A percentile compares a stretch with the other conserved stretches of the same genome.
These are phyloP conservation scores for Vireo altiloquus DNA, from an alignment of 2,113 vertebrate species.

Conservation along the genomic window DNA sequence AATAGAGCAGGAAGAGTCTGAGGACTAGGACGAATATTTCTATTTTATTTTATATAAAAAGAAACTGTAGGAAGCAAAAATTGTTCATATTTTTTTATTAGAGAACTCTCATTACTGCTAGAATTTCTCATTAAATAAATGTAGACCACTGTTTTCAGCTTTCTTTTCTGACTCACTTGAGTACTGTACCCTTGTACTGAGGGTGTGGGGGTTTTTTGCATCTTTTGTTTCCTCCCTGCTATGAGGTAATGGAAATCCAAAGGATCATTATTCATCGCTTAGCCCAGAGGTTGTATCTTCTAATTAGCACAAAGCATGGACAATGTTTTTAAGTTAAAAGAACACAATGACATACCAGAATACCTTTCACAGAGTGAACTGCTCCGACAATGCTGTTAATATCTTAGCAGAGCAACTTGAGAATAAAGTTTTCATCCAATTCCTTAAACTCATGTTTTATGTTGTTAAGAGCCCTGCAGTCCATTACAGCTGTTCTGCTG, in stretches of 20 bases:
- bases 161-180: background rate
- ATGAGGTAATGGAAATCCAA: background rate
- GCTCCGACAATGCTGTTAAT: background rate
- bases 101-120: background rate
- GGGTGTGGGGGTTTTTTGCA: accelerated
- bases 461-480: background rate
- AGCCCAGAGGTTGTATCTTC: background rate
- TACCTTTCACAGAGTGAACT: background rate
- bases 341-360: background rate
- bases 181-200: background rate
- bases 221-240: background rate
- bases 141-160: background rate
- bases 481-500: background rate
- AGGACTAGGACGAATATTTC: background rate
- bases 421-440: background rate
- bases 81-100: background rate
- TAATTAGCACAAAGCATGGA: background rate
- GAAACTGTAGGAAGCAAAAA: background rate
- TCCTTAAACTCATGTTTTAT: background rate
- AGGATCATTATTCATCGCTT: background rate
- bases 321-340: background rate
- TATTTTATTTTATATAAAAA: background rate
- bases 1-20: background rate
- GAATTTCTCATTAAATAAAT: background rate
- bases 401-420: background rate